phyloP scores from a whole-genome alignment of 2,888 invertebrate genomes.

The Portevinia maculata region DNA sequence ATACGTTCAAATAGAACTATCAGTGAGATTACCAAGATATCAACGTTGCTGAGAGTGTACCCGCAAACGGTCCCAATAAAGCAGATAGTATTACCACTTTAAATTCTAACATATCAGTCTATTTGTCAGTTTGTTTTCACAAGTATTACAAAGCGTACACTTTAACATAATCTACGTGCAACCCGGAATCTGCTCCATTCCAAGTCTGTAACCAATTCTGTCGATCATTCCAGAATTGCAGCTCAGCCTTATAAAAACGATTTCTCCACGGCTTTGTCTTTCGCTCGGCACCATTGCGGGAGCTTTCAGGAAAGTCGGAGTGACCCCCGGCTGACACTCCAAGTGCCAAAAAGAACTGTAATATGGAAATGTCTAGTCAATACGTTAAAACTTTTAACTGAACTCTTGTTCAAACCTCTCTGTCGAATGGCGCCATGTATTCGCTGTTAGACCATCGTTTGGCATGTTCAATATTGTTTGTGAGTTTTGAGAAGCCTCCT shows the following conservation, averaged over 20 bases:
- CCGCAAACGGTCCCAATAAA: too few species aligned
- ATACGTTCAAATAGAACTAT: too few species aligned
- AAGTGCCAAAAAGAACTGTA: constrained; percentile 89
- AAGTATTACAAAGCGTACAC: constrained; percentile 79
- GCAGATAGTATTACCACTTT: not conserved
- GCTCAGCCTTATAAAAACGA: constrained; percentile 86
- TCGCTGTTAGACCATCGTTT: constrained; percentile 85
- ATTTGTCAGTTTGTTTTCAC: not conserved
- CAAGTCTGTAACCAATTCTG: constrained; percentile 88
- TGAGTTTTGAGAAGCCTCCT: constrained; percentile 77
- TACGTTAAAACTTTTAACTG: not conserved
- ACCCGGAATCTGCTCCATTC: constrained; percentile 83
- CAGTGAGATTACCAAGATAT: too few species aligned
- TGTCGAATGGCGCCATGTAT: constrained; percentile 89
- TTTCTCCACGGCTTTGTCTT: constrained; percentile 90
- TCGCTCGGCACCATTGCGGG: constrained; percentile 65
- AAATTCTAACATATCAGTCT: constrained; percentile 34
- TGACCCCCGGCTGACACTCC: constrained; percentile 91
- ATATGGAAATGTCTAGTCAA: constrained; percentile 6
- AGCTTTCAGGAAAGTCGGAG: constrained; percentile 87
- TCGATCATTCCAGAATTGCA: constrained; percentile 87
- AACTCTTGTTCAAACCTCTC: constrained; percentile 84
- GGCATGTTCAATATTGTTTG: constrained; percentile 79
- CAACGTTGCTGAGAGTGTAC: too few species aligned
- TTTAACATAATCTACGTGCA: constrained; percentile 80